Conservation (phyloP, 2,888 invertebrate genomes). For the Archips crataeganus region DNA sequence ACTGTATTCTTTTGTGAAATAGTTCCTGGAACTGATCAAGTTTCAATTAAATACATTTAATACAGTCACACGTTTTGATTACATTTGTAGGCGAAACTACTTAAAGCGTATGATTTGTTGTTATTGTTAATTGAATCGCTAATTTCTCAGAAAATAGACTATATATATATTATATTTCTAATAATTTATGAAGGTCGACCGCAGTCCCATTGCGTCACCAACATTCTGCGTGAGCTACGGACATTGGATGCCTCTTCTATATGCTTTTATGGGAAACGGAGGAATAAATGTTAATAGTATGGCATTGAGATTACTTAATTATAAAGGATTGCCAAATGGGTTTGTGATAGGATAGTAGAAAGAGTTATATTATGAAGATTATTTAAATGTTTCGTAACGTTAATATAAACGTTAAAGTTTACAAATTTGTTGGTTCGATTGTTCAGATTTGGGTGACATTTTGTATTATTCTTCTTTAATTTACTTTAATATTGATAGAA, state of each 20-base stretch:
- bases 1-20: too few relatives aligned
- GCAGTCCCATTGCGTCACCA: slow-evolving; percentile 52
- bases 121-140: slow-evolving; percentile 29
- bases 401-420: too few relatives aligned
- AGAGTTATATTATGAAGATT: background rate
- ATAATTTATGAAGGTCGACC: slow-evolving; percentile 27
- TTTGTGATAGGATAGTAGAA: slow-evolving; percentile 4
- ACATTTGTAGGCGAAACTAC: background rate
- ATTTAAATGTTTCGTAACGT: background rate
- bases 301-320: slow-evolving; percentile 19
- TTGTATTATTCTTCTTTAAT: too few relatives aligned
- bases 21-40: too few relatives aligned
- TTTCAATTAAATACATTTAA: too few relatives aligned
- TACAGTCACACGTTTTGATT: too few relatives aligned
- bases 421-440: too few relatives aligned
- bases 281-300: slow-evolving; percentile 25
- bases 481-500: too few relatives aligned
- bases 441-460: too few relatives aligned
- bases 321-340: background rate
- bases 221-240: slow-evolving; percentile 58
- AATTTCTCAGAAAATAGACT: slow-evolving; percentile 27
- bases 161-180: too few relatives aligned
- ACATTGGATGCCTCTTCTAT: slow-evolving; percentile 63
- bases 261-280: slow-evolving; percentile 30
- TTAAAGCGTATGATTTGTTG: slow-evolving; percentile 1